Evolutionary conservation across 2,888 invertebrate species (phyloP), one percentile per base, ranked within the genome.

Genomic region (Drosophila infuscata): DNA sequence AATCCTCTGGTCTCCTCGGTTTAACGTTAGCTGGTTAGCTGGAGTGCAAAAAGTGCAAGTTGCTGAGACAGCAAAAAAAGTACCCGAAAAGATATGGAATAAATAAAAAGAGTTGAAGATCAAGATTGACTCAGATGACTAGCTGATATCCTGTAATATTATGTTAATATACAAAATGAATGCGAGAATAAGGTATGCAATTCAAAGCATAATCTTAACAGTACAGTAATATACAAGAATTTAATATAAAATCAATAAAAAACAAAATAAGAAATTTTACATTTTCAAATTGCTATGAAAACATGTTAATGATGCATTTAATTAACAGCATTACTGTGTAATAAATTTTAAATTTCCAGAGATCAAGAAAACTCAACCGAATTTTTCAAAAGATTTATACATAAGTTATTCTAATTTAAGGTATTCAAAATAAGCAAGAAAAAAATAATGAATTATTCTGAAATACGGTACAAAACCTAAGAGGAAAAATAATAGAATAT

Each of bases 41-140:
- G 15, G 36, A 72, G 61, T 59, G 70, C 61, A 78, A 86, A 82
- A 87, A 84, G 75, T 85, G 76, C 86, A 83, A 87, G 84, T 79
- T 73, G 69, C 70, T 64, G 59, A 54, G 64, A 33, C 68, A 53
- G 70, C 72, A 65, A 71, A 86, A 86, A 83, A 74, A 35, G 12
- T 56, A 66, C 30, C 57, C 7, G 20, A 67, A 29, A 59, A 49
- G 33, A 29, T 61, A 38, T 43, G 43, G 41, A 36, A 53, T 68
- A 58, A 32, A 12, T 29, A 33, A 54, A 30, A 25, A 49, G 5
- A 25, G 5, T 36, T 54, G 4, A 30, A 12, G 17, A 4, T 15
- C 9, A 30, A 20, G 30, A 30, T 57, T 0, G 9, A 4, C 3
- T 25, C 20, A 25, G 2, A 2, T 15, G 76, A 61, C 59, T 30